phyloP scores from a whole-genome alignment of 2,888 invertebrate species.

The Notocelia uddmanniana region DNA sequence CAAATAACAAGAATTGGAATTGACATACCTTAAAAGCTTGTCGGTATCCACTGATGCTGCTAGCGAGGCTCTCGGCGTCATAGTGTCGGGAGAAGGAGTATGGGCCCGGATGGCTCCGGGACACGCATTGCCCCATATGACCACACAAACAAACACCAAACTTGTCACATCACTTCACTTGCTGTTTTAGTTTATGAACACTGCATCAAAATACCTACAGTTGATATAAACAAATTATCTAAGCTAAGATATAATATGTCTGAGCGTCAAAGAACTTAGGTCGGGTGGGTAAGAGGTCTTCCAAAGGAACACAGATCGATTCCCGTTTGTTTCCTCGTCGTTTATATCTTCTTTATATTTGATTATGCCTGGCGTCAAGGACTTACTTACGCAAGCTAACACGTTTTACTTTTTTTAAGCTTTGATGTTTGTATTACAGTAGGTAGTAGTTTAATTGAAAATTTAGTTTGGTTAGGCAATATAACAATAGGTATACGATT shows the following conservation, averaged over 20 bases:
- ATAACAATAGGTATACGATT: background rate
- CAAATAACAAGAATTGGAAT: background rate
- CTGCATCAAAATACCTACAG: background rate
- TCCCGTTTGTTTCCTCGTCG: too few relatives aligned
- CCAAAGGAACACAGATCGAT: too few relatives aligned
- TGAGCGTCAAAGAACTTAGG: background rate
- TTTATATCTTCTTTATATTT: too few relatives aligned
- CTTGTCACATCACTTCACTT: slow-evolving; percentile 41
- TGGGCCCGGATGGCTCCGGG: slow-evolving; percentile 86
- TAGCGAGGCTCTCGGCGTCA: slow-evolving; percentile 79
- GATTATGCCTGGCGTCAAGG: too few relatives aligned
- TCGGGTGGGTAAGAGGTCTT: too few relatives aligned
- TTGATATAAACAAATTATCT: background rate
- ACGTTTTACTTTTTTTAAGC: too few relatives aligned
- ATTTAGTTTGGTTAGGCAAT: background rate
- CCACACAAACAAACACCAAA: slow-evolving; percentile 11
- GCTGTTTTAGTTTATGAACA: background rate
- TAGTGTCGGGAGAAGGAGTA: slow-evolving; percentile 78
- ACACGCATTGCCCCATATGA: slow-evolving; percentile 92
- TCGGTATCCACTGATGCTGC: slow-evolving; percentile 68
- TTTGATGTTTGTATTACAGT: too few relatives aligned
- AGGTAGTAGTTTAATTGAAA: background rate
- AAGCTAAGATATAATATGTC: background rate
- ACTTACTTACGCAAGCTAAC: too few relatives aligned
- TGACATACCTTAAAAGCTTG: slow-evolving; percentile 64